Conservation (phyloP, 2,888 invertebrate species). For the Himalopsyche japonica region DNA sequence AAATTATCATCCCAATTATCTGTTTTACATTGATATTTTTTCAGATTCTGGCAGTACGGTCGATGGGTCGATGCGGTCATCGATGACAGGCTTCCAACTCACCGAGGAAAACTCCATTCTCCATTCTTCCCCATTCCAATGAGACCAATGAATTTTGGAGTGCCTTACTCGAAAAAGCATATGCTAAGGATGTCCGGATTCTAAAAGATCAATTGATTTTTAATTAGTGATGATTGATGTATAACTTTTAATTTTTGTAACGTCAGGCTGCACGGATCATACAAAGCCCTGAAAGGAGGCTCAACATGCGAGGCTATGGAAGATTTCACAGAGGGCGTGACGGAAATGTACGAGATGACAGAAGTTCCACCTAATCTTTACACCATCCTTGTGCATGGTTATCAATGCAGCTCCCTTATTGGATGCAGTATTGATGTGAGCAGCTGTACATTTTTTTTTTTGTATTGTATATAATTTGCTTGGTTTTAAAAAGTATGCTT, state of each 20-base stretch:
- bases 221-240: neutral
- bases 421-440: conserved; percentile 90
- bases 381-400: conserved; percentile 86
- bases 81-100: conserved; percentile 89
- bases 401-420: conserved; percentile 89
- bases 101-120: conserved; percentile 77
- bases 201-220: neutral
- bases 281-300: conserved; percentile 96
- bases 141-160: conserved; percentile 95
- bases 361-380: conserved; percentile 84
- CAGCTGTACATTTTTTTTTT: too few relatives aligned
- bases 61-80: conserved; percentile 92
- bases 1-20: neutral
- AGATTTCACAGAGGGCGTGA: conserved; percentile 96
- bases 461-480: too few relatives aligned
- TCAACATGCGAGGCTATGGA: conserved; percentile 99
- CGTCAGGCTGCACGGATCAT: conserved; percentile 87
- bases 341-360: conserved; percentile 88
- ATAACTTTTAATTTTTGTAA: neutral
- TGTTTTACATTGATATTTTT: conserved; percentile 24
- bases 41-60: conserved; percentile 93
- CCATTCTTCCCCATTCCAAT: conserved; percentile 86
- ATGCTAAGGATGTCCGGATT: conserved; percentile 74
- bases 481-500: too few relatives aligned
- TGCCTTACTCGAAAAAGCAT: conserved; percentile 92